phyloP scores from a whole-genome alignment of 37 sponge, comb jelly and placozoan species.

The Beroe forskalii region DNA sequence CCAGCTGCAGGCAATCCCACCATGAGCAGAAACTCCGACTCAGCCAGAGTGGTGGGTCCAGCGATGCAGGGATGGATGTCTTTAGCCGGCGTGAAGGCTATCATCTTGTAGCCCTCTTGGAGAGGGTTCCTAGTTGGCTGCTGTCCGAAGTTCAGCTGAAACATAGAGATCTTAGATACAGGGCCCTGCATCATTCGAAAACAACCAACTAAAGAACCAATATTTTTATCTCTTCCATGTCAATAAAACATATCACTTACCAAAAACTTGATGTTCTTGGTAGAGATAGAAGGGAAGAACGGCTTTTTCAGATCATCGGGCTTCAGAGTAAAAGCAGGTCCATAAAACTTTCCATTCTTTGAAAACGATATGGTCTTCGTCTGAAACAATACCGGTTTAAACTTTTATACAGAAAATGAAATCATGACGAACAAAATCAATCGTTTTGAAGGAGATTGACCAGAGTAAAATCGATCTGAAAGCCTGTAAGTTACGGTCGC shows the following conservation, averaged over 20 bases:
- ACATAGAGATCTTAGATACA: not conserved
- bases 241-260: too few relatives aligned
- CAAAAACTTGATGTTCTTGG: constrained; percentile 75
- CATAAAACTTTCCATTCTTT: constrained; percentile 79
- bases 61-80: not conserved
- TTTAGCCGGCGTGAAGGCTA: not conserved
- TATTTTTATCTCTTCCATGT: too few relatives aligned
- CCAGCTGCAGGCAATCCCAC: constrained; percentile 91
- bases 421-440: constrained; percentile 72
- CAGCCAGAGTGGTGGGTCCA: constrained; percentile 41
- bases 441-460: too few relatives aligned
- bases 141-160: constrained; percentile 61
- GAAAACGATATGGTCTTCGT: constrained; percentile 78
- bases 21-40: constrained; percentile 80
- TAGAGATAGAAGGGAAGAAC: constrained; percentile 84
- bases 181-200: not conserved
- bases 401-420: too few relatives aligned
- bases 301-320: constrained; percentile 1
- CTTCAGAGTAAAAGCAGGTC: constrained; percentile 67
- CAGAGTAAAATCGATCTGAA: too few relatives aligned
- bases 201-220: too few relatives aligned
- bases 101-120: constrained; percentile 50
- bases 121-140: constrained; percentile 19
- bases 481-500: too few relatives aligned
- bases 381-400: not conserved